A percentile compares a stretch with the other conserved stretches of the same genome.
Conservation (phyloP, 2,888 invertebrate species). For the Micoletzkya japonica region DNA sequence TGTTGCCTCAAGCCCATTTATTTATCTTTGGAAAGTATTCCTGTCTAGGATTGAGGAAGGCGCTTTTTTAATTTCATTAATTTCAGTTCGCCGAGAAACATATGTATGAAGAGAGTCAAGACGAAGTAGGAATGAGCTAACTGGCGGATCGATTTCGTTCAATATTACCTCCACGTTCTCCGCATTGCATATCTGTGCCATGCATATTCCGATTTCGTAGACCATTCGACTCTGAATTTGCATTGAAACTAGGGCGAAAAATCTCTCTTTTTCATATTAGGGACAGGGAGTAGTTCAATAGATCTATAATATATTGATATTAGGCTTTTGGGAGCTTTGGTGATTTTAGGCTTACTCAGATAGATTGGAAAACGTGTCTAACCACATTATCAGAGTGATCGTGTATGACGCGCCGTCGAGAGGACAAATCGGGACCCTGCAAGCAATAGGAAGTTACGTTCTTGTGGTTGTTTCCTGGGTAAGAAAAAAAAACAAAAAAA, state of each 20-base stretch:
- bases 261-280: not conserved
- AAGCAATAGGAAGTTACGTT: not conserved
- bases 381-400: constrained; percentile 12
- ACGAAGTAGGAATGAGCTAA: not conserved
- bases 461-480: no score
- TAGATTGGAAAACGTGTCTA: not conserved
- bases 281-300: not conserved
- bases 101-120: no score
- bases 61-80: no score
- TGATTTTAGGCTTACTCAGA: not conserved
- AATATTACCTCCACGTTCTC: constrained; percentile 41
- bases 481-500: no score
- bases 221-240: constrained; percentile 39
- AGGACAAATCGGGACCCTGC: constrained; percentile 6
- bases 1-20: no score
- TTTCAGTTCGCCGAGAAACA: no score
- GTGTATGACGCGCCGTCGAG: constrained; percentile 9
- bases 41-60: no score
- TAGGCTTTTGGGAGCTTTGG: no score
- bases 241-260: not conserved
- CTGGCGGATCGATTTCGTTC: not conserved
- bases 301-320: no score
- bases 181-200: constrained; percentile 48
- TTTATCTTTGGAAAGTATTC: no score
- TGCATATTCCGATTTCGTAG: constrained; percentile 53